A percentile compares a stretch with the other conserved stretches of the same genome.
Conservation (phyloP, 1,140 invertebrate species). For the Nixonia krombeini region DNA sequence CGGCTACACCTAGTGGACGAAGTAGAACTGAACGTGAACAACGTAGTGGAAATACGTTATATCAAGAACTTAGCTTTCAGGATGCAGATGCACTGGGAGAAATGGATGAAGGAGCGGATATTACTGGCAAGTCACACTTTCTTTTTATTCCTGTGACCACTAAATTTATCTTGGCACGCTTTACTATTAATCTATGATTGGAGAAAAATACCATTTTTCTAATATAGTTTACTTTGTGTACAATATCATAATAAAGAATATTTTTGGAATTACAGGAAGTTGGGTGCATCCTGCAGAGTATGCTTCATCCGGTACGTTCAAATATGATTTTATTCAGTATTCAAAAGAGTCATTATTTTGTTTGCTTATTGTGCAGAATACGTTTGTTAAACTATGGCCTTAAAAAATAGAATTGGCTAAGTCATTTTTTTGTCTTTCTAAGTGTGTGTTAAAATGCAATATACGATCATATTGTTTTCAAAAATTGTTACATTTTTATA, state of each 20-base stretch:
- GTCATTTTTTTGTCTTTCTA: no score
- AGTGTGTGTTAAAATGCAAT: no score
- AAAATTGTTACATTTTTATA: no score
- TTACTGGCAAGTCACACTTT: slow-evolving; percentile 82
- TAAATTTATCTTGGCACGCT: slow-evolving; percentile 6
- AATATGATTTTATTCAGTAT: slow-evolving; percentile 1
- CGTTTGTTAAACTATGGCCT: no score
- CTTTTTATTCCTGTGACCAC: no score
- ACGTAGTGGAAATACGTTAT: slow-evolving; percentile 89
- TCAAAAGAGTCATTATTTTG: slow-evolving; percentile 14
- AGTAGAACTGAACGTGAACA: slow-evolving; percentile 90
- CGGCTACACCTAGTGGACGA: slow-evolving; percentile 73
- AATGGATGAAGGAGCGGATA: slow-evolving; percentile 87
- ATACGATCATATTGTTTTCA: no score
- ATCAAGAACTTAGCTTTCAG: slow-evolving; percentile 92
- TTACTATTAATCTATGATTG: no score
- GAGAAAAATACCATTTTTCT: no score
- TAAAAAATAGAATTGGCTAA: no score
- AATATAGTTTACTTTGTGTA: no score
- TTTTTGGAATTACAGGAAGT: slow-evolving; percentile 78
- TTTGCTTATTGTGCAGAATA: slow-evolving; percentile 15
- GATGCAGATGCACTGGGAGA: slow-evolving; percentile 86
- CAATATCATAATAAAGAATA: slow-evolving; percentile 11
- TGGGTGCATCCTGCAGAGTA: slow-evolving; percentile 99
- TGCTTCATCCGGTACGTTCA: slow-evolving; percentile 92